Conservation (phyloP, 2,113 vertebrate genomes). For the Rhipidura dahli region DNA sequence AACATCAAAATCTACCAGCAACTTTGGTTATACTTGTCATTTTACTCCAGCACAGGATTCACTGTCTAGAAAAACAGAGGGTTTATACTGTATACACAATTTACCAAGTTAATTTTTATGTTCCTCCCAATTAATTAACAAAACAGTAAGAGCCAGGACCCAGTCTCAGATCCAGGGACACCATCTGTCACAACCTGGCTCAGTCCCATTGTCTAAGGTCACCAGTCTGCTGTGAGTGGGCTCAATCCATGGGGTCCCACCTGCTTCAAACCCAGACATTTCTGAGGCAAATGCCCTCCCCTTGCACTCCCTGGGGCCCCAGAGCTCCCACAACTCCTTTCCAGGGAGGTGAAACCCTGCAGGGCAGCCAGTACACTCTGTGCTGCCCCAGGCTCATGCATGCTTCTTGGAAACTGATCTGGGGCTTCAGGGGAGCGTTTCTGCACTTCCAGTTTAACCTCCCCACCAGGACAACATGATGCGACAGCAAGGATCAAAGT, state of each 20-base stretch:
- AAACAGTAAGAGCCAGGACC: slow-evolving; percentile 49
- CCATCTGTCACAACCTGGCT: slow-evolving; percentile 57
- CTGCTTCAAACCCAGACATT: not conserved
- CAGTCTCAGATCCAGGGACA: slow-evolving; percentile 39
- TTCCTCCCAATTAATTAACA: slow-evolving; percentile 46
- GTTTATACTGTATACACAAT: not conserved
- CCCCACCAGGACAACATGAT: not conserved
- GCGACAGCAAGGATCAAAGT: not conserved
- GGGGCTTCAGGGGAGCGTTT: not conserved
- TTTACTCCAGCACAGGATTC: not conserved
- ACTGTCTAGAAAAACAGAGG: not conserved
- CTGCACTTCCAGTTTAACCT: not conserved
- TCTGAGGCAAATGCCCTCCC: not conserved
- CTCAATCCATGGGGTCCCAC: slow-evolving; percentile 9
- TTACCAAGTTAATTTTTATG: slow-evolving; percentile 8
- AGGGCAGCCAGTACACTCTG: fast-evolving
- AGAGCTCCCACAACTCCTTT: not conserved
- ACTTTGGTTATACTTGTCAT: not conserved
- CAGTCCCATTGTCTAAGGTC: slow-evolving; percentile 20
- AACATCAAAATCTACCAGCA: not conserved
- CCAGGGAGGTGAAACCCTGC: not conserved
- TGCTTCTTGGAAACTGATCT: not conserved
- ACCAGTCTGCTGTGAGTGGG: slow-evolving; percentile 52
- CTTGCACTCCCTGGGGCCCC: not conserved
- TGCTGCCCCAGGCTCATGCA: not conserved